These are phyloP conservation scores for Trogon surrucura DNA, from an alignment of 2,113 vertebrate species.

Conservation along the genomic window DNA sequence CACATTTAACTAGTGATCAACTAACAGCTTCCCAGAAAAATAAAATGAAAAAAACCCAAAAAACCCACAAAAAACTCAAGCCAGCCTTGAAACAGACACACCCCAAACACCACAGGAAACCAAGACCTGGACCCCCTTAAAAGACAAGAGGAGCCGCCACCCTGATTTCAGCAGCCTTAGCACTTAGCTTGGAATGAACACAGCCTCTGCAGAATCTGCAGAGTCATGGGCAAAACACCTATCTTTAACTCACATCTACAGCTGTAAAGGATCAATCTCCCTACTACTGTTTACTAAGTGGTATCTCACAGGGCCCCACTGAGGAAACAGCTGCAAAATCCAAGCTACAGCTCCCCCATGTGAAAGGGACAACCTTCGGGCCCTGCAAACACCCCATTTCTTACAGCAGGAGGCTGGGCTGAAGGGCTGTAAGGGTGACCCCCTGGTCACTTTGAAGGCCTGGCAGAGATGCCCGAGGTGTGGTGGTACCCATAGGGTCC, in stretches of 20 bases:
- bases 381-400: neutral
- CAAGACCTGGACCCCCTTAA: neutral
- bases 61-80: neutral
- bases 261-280: neutral
- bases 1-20: neutral
- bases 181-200: neutral
- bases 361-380: neutral
- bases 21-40: neutral
- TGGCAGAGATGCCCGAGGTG: neutral
- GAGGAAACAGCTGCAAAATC: neutral
- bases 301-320: neutral
- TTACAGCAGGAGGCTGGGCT: neutral
- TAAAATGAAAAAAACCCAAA: neutral
- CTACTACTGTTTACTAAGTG: neutral
- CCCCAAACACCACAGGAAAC: neutral
- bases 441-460: neutral
- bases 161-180: rapidly evolving
- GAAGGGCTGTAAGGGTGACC: neutral
- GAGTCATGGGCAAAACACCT: neutral
- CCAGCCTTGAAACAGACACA: neutral
- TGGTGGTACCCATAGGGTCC: rapidly evolving
- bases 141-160: neutral
- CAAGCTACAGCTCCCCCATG: neutral
- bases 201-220: neutral
- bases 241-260: neutral